A percentile compares a stretch with the other conserved stretches of the same genome.
Conservation (phyloP, 2,797 vertebrate genomes). For the Delichon dasypus region DNA sequence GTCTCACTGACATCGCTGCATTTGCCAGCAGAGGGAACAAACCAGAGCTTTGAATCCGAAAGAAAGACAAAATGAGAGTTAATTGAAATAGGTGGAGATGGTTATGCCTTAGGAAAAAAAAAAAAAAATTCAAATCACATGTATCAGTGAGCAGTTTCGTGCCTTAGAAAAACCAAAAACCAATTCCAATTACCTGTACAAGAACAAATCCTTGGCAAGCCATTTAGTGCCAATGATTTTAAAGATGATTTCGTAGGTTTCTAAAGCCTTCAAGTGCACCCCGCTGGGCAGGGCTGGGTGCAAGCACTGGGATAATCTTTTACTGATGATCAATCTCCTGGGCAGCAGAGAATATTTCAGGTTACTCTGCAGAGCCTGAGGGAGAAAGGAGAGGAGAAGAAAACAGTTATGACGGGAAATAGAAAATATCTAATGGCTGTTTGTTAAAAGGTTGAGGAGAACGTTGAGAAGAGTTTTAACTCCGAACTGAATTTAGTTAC, state of each 20-base stretch:
- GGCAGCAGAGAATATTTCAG: conserved; percentile 93
- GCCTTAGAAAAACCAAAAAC: conserved; percentile 28
- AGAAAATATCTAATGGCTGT: neutral
- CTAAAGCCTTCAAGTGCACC: conserved; percentile 96
- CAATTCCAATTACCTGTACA: conserved; percentile 86
- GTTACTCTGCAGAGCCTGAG: conserved; percentile 96
- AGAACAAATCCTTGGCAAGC: conserved; percentile 94
- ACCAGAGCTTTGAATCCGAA: conserved; percentile 80
- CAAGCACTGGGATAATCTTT: conserved; percentile 93
- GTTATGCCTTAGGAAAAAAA: neutral
- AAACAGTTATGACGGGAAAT: neutral
- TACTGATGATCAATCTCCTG: conserved; percentile 90
- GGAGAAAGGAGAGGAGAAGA: neutral
- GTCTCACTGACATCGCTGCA: conserved; percentile 93
- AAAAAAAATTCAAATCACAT: conserved; percentile 70
- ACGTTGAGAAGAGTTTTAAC: neutral
- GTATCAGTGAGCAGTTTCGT: conserved; percentile 94
- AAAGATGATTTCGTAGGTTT: conserved; percentile 97
- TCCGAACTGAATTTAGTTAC: neutral
- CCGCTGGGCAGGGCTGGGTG: conserved; percentile 96
- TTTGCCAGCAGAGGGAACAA: conserved; percentile 93
- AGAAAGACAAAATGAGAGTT: neutral
- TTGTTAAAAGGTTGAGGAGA: neutral
- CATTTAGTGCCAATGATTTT: conserved; percentile 91
- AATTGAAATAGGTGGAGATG: neutral